These are phyloP conservation scores for Reticulitermes speratus DNA, from an alignment of 1,140 invertebrate species.

Conservation along the genomic window DNA sequence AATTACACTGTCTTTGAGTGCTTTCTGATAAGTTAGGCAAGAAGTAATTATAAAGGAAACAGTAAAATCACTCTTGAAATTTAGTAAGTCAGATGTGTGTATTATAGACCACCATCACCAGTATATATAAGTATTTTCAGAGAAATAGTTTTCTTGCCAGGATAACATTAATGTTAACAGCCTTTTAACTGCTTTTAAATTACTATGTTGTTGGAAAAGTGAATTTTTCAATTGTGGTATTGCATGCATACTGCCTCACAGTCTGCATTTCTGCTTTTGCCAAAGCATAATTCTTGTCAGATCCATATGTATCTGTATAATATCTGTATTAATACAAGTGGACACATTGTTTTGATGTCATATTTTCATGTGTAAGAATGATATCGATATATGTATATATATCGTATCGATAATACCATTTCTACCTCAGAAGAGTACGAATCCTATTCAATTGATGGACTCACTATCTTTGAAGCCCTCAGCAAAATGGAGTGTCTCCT, in stretches of 20 bases:
- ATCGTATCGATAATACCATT: conserved; percentile 19
- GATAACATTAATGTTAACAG: neutral
- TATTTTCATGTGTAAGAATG: conserved; percentile 12
- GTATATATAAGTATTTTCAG: conserved; percentile 14
- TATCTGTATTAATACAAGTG: conserved; percentile 1
- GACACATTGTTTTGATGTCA: neutral
- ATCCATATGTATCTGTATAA: conserved; percentile 2
- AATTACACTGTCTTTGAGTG: neutral
- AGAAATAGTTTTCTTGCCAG: conserved; percentile 1
- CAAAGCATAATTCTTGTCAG: neutral
- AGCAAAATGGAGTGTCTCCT: neutral
- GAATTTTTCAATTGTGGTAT: conserved; percentile 3
- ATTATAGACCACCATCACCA: neutral
- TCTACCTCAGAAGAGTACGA: conserved; percentile 15
- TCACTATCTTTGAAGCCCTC: neutral
- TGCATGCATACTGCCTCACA: neutral
- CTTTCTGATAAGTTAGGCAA: neutral
- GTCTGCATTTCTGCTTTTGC: neutral
- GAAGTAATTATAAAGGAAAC: neutral
- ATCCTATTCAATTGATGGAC: neutral
- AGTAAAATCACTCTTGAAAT: conserved; percentile 5
- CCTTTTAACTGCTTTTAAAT: neutral
- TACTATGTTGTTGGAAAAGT: neutral
- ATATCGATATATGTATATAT: neutral
- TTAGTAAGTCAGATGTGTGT: conserved; percentile 13